Evolutionary conservation across 1,140 invertebrate species (phyloP).

Genomic region (Dendrolimus kikuchii): DNA sequence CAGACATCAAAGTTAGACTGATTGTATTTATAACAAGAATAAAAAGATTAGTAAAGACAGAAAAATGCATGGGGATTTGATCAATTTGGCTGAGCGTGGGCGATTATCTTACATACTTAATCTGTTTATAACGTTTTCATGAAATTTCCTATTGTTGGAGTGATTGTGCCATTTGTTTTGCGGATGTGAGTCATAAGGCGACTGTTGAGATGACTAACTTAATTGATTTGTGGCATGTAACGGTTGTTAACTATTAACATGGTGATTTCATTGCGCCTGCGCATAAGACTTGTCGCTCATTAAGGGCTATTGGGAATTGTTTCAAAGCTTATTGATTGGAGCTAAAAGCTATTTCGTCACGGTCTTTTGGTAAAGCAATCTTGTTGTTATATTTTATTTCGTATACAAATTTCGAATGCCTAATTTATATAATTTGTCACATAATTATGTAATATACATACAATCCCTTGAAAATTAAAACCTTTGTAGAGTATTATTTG

Average conservation of each 20-base stretch:
- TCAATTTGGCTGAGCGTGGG: background rate
- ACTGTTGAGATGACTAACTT: constrained; percentile 52
- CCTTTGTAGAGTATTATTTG: too few relatives aligned
- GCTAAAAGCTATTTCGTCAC: too few relatives aligned
- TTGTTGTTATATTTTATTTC: too few relatives aligned
- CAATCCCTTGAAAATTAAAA: too few relatives aligned
- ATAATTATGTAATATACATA: too few relatives aligned
- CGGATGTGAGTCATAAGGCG: constrained; percentile 33
- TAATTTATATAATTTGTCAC: too few relatives aligned
- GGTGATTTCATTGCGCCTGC: constrained; percentile 37
- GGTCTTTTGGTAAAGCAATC: too few relatives aligned
- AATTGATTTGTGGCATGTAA: constrained; percentile 59
- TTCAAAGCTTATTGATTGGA: constrained; percentile 2
- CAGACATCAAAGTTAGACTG: too few relatives aligned
- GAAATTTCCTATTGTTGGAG: constrained; percentile 17
- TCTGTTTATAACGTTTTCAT: constrained; percentile 14
- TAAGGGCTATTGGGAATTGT: constrained; percentile 8
- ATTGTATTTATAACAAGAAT: too few relatives aligned
- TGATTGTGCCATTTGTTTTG: constrained; percentile 19
- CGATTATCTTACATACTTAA: constrained; percentile 12
- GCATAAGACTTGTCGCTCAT: constrained; percentile 18
- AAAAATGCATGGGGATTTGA: too few relatives aligned
- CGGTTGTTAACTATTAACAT: constrained; percentile 55
- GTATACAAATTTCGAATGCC: too few relatives aligned
- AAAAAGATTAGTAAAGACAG: too few relatives aligned